Conservation (phyloP, 2,113 vertebrate species). For the Sylvia atricapilla region DNA sequence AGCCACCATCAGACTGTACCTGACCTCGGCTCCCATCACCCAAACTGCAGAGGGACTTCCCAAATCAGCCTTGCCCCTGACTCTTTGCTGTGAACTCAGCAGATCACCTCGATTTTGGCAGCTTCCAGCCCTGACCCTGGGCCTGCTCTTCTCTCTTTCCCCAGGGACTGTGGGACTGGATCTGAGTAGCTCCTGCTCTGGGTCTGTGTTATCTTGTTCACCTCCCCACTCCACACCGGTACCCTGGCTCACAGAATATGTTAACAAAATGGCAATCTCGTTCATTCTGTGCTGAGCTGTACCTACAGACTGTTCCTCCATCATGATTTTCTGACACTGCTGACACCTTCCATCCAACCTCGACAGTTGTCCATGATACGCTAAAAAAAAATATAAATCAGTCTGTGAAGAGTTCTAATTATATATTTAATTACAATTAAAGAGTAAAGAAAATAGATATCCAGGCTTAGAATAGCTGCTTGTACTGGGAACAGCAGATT, state of each 20-base stretch:
- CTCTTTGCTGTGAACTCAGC: rapidly evolving
- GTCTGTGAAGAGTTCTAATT: not conserved
- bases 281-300: not conserved
- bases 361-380: rapidly evolving
- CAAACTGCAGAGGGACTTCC: not conserved
- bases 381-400: not conserved
- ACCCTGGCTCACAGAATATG: rapidly evolving
- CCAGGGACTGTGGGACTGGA: not conserved
- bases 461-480: not conserved
- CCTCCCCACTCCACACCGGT: rapidly evolving
- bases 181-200: not conserved
- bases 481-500: not conserved
- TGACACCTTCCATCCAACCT: not conserved
- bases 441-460: not conserved
- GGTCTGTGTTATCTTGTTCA: rapidly evolving
- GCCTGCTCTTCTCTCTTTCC: not conserved
- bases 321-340: not conserved
- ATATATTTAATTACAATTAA: not conserved
- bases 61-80: too few relatives aligned
- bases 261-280: not conserved
- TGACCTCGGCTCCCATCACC: not conserved
- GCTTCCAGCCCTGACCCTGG: not conserved
- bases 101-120: not conserved
- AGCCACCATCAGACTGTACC: rapidly evolving
- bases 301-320: not conserved